phyloP scores from a whole-genome alignment of 2,113 vertebrate genomes.

The Callorhinus ursinus region DNA sequence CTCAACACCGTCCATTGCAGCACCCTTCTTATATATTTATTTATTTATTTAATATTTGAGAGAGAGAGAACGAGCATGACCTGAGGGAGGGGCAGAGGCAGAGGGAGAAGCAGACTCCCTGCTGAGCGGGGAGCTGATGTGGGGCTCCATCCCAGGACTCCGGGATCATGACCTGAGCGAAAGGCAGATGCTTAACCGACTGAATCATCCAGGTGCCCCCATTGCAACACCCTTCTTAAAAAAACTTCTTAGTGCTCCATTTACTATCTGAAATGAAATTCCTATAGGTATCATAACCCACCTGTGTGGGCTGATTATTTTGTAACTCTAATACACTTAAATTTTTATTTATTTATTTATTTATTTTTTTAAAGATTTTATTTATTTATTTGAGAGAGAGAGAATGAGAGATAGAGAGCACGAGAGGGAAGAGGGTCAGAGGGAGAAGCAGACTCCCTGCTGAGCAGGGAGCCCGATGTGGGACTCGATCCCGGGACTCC shows the following conservation, averaged over 20 bases:
- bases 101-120: neutral
- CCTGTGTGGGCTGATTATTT: neutral
- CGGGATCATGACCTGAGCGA: neutral
- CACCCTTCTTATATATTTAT: neutral
- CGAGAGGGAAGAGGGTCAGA: too few species aligned
- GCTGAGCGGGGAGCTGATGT: neutral
- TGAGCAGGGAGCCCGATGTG: too few species aligned
- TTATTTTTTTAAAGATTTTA: too few species aligned
- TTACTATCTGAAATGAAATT: slow-evolving; percentile 26
- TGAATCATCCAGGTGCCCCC: neutral
- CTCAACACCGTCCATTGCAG: neutral
- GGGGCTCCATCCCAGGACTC: neutral
- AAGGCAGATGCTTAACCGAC: neutral
- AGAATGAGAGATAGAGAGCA: too few species aligned
- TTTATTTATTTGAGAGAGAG: too few species aligned
- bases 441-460: too few species aligned
- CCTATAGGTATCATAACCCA: neutral
- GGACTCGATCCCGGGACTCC: too few species aligned
- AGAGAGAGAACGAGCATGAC: too few species aligned
- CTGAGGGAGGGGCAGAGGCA: neutral
- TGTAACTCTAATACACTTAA: neutral
- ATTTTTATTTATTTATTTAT: neutral
- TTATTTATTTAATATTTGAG: too few species aligned
- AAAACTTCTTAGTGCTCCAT: neutral
- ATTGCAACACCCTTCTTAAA: neutral